Evolutionary conservation across 2,797 vertebrate species (phyloP), one percentile per base, ranked within the genome.

Genomic region (Cichlasoma orientale): DNA sequence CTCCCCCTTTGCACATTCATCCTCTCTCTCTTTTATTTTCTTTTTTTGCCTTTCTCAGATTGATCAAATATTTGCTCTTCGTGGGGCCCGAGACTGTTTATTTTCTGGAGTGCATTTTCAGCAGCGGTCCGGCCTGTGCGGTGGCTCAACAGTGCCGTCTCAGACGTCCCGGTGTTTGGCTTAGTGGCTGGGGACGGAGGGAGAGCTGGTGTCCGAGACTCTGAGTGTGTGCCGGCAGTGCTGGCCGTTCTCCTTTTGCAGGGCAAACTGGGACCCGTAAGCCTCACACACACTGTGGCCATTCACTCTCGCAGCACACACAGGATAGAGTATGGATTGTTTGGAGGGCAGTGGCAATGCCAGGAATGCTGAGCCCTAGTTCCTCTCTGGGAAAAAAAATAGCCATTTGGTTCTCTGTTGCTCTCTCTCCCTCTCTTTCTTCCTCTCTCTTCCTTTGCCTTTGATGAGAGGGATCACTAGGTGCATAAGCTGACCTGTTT

Each of bases 51-150:
- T 80, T 84, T 88, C 87, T 88, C 76, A 82, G 85, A 92, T 86
- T 86, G 84, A 88, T 93, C 86, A 93, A 95, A 95, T 94, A 95
- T 95, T 94, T 94, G 94, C 90, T 91, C 88, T 93, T 86, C 86
- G 86, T 74, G 82, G 41, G 82, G 90, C 82, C 88, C 59, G 1
- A 44, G 75, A 72, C 79, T 93, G 86, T 93, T 94, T 94, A 91
- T 92, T 91, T 94, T 94, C 85, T 90, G 89, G 90, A 92, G 91
- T 90, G 89, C 84, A 88, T 93, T 94, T 93, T 88, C 84, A 86
- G 88, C 88, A 59, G 87, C 13, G 90, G 88, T 87, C 56, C 19
- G 74, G 74, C 80, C 68, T 59, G 87, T 79, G 88, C 54, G 33
- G 78, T 56, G 87, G 84, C 83, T 88, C 84, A 92, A 95, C 90